These are phyloP conservation scores for Ataeniobius toweri DNA, from an alignment of 2,797 vertebrate genomes.

Conservation along the genomic window DNA sequence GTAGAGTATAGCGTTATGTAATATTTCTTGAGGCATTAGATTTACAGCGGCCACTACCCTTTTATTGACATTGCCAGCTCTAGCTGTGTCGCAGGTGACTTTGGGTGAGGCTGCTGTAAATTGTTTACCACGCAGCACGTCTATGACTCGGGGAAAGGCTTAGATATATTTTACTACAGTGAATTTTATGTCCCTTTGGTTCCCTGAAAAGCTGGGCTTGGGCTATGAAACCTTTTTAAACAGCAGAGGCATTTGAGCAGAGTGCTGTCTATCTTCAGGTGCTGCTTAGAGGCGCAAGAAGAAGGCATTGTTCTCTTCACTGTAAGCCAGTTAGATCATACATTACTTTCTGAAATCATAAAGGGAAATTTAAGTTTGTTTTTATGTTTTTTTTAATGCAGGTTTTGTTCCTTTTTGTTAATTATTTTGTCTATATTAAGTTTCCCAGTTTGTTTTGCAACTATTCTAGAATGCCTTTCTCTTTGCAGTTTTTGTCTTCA, in stretches of 20 bases:
- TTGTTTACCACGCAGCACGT: conserved; percentile 29
- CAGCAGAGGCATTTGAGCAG: background rate
- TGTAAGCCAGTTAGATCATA: background rate
- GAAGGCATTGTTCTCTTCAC: background rate
- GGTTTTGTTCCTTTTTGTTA: background rate
- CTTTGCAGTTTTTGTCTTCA: conserved; percentile 44
- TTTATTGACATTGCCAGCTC: conserved; percentile 21
- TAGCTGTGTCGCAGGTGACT: conserved; percentile 16
- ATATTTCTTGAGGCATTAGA: background rate
- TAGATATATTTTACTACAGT: conserved; percentile 1
- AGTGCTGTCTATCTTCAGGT: background rate
- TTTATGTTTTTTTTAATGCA: background rate
- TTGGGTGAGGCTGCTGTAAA: conserved; percentile 32
- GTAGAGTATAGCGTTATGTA: background rate
- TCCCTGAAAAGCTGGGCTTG: conserved; percentile 11
- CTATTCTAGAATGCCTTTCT: conserved; percentile 6
- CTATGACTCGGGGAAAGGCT: background rate
- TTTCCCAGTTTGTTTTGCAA: background rate
- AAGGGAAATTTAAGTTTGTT: accelerated
- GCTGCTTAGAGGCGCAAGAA: background rate
- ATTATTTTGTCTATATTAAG: background rate
- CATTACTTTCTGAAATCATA: background rate
- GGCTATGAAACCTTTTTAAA: conserved; percentile 8
- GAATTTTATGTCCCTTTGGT: conserved; percentile 19
- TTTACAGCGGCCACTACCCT: conserved; percentile 11